Percentiles rank a stretch among this genome's conserved stretches.
Conservation (phyloP, 2,888 invertebrate genomes). For the Ceramica pisi region DNA sequence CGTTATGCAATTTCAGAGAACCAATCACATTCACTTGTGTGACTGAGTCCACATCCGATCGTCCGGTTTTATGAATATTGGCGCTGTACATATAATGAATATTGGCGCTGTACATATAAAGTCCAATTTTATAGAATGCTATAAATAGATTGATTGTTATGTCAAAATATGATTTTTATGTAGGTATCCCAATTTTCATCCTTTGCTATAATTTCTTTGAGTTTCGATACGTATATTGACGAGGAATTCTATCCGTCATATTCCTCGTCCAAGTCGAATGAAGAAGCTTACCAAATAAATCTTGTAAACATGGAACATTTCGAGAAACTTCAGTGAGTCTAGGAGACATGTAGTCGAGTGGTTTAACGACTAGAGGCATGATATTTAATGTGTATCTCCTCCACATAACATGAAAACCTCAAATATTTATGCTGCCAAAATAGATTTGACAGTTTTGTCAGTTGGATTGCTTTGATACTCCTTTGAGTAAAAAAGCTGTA, state of each 20-base stretch:
- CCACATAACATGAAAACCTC: neutral
- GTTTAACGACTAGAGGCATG: neutral
- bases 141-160: conserved; percentile 18
- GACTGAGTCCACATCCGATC: conserved; percentile 3
- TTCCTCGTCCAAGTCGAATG: neutral
- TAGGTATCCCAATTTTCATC: conserved; percentile 1
- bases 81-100: conserved; percentile 24
- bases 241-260: neutral
- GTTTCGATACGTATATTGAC: neutral
- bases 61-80: conserved; percentile 37
- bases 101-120: conserved; percentile 29
- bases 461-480: neutral
- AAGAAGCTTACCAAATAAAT: neutral
- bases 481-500: neutral
- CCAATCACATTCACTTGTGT: conserved; percentile 8
- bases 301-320: conserved; percentile 1
- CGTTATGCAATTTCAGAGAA: neutral
- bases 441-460: conserved; percentile 10
- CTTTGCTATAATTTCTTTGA: neutral
- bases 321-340: conserved; percentile 1
- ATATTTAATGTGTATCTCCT: conserved; percentile 4
- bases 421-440: conserved; percentile 14
- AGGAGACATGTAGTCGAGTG: neutral
- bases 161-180: conserved; percentile 21
- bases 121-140: conserved; percentile 18